Evolutionary conservation across 2,888 invertebrate genomes (phyloP).

Genomic region (Sminthurides aquaticus): DNA sequence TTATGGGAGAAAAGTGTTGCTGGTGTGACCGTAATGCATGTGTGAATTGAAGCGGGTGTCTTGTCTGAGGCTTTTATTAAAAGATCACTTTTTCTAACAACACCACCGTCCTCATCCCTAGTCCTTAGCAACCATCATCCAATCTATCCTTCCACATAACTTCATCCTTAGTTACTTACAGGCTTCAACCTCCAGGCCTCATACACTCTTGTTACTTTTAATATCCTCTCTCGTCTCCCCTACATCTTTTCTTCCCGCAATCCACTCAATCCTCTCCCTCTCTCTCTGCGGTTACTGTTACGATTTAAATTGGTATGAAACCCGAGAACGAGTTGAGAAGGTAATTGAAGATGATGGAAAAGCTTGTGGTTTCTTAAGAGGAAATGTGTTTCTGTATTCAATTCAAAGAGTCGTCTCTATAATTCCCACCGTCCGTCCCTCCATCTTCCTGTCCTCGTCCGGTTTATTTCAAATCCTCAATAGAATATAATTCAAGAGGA

Average conservation of each 20-base stretch:
- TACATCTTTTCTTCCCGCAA: no score
- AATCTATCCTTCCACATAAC: no score
- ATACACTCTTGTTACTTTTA: no score
- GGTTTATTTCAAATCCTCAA: background rate
- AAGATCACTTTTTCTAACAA: background rate
- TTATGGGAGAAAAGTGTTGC: no score
- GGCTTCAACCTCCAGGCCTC: no score
- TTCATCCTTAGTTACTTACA: no score
- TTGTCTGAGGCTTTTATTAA: background rate
- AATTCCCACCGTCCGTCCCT: background rate
- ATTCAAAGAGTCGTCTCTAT: background rate
- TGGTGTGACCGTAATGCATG: background rate
- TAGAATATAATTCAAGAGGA: background rate
- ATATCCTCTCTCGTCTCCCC: no score
- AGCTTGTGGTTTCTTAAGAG: background rate
- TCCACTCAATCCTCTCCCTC: background rate
- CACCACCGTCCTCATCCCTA: no score
- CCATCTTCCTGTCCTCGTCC: background rate
- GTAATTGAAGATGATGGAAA: background rate
- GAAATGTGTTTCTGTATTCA: background rate
- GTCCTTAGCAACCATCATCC: no score
- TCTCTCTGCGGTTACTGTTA: background rate
- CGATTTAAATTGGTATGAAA: background rate
- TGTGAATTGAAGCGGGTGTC: background rate
- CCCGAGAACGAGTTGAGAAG: background rate